phyloP scores from a whole-genome alignment of 2,888 invertebrate species.

The Troides aeacus region DNA sequence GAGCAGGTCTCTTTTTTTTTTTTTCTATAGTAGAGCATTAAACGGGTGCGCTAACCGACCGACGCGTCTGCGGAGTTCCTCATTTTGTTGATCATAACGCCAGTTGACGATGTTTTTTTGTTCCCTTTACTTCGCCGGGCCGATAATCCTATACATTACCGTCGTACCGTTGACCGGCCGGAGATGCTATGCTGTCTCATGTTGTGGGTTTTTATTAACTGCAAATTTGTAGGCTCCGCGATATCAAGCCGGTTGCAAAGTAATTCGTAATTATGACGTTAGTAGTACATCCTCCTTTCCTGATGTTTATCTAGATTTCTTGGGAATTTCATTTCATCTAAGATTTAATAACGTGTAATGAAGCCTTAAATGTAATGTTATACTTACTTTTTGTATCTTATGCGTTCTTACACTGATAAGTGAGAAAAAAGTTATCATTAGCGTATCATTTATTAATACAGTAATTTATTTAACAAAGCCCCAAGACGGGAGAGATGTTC shows the following conservation, averaged over 20 bases:
- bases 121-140: conserved; percentile 2
- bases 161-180: conserved; percentile 12
- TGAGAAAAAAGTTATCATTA: too few species aligned
- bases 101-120: conserved; percentile 14
- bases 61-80: conserved; percentile 19
- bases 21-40: conserved; percentile 18
- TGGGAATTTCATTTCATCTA: too few species aligned
- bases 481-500: too few species aligned
- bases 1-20: conserved; percentile 26
- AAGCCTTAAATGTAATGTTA: too few species aligned
- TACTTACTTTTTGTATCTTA: too few species aligned
- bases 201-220: conserved; percentile 14
- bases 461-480: too few species aligned
- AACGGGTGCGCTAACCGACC: conserved; percentile 21
- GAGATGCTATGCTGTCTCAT: conserved; percentile 8
- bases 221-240: conserved; percentile 9
- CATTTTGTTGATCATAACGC: conserved; percentile 24
- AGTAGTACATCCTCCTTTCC: background rate
- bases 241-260: background rate
- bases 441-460: too few species aligned
- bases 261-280: conserved; percentile 6
- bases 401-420: too few species aligned
- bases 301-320: background rate
- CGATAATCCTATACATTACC: conserved; percentile 26
- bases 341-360: too few species aligned